Base-by-base conservation (phyloP, 2,113 vertebrate species). In the Stictonetta naevosa region DNA sequence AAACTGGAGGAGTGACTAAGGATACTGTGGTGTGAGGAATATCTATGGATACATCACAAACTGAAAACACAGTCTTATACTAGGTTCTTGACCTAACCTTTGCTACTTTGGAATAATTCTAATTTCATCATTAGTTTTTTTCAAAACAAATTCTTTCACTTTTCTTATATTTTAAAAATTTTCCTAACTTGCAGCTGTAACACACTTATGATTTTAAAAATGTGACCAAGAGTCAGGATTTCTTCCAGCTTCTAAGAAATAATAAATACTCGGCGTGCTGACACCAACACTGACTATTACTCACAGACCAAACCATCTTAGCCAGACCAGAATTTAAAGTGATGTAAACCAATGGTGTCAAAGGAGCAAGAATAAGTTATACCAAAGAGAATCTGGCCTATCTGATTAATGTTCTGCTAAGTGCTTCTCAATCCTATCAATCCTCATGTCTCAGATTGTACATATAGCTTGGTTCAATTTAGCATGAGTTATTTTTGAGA, bases 391-490 rank as follows among this genome's bases (percentile, higher is more conserved):
- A 86, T 55, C 63, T 20, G 33, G 74, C 44, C 81, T 55, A 72
- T 38, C 38, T 93, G 92, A 96, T 93, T 94, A 76, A 92, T 90
- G 93, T 64, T 81, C 73, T 78, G 38, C 86, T 97, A 96, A 96
- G 92, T 95, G 92, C 73, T 90, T 68, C 86, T 93, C 95, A 95
- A 26, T 68, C 83, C 85, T 88, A 88, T 86, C 73, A 78, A 63
- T 86, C 63, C 58, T 66, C 2, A 0, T 13, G 23, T 91, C 90
- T 95, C 68, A 84, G 58, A 64, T 0, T 33, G 44, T 42, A 84
- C 58, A 31, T 64, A 88, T 79, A 97, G 81, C 74, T 89, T 77
- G 81, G 77, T 63, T 82, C 90, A 93, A 88, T 94, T 94, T 84
- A 90, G 60, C 29, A 18, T 19, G 48, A 94, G 56, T 66, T 90